These are phyloP conservation scores for Leucoraja erinaceus DNA, from an alignment of 2,113 vertebrate genomes.

Conservation along the genomic window DNA sequence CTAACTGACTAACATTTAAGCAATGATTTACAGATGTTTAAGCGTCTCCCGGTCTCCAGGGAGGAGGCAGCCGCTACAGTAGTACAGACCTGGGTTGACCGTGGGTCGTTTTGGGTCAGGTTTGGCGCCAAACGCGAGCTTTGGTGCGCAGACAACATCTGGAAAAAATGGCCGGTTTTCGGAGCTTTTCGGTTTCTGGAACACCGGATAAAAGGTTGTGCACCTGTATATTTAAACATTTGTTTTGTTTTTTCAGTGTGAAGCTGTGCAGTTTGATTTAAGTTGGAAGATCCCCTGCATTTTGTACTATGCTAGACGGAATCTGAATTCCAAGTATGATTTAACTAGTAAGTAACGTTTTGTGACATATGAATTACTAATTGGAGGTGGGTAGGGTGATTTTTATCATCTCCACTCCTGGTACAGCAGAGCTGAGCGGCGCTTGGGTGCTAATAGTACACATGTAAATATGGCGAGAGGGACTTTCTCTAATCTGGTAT, in stretches of 20 bases:
- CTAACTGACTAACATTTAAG: too few relatives aligned
- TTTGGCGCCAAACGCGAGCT: too few relatives aligned
- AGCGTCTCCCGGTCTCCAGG: too few relatives aligned
- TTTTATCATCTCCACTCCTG: background rate
- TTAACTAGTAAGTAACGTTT: slow-evolving; percentile 71
- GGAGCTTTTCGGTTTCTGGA: too few relatives aligned
- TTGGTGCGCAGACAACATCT: too few relatives aligned
- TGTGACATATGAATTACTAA: background rate
- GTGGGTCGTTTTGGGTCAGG: too few relatives aligned
- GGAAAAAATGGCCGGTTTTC: too few relatives aligned
- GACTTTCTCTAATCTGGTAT: background rate
- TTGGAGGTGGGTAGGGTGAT: background rate
- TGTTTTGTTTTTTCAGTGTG: slow-evolving; percentile 58
- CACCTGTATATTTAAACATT: background rate
- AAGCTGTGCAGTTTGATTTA: slow-evolving; percentile 88
- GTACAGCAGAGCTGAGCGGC: background rate
- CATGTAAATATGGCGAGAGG: background rate
- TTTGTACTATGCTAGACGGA: slow-evolving; percentile 85
- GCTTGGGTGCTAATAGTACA: background rate
- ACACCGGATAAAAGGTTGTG: too few relatives aligned
- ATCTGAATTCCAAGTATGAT: slow-evolving; percentile 86
- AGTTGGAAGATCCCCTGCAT: slow-evolving; percentile 95
- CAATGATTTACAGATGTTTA: too few relatives aligned
- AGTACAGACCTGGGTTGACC: too few relatives aligned
- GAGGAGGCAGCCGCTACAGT: too few relatives aligned